Evolutionary conservation across 2,888 invertebrate species (phyloP), one percentile per base, ranked within the genome.

Genomic region (Esperia sulphurella): DNA sequence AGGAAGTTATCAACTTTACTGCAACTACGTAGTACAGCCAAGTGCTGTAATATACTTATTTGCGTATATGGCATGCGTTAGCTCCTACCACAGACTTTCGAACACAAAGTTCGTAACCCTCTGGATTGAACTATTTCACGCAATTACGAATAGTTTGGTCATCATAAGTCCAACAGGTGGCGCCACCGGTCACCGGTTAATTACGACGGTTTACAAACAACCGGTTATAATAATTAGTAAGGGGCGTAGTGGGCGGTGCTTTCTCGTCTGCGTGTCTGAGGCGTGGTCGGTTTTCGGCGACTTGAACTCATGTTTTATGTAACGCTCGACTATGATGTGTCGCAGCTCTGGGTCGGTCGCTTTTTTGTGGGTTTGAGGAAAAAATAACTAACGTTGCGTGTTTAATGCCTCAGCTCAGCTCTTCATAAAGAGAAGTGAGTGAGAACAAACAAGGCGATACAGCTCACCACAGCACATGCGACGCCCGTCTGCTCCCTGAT

Each of bases 191-290:
- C 73, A 77, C 73, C 62, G 66, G 75, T 76, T 87, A 86, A 86
- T 86, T 84, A 83, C 76, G 65, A 71, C 66, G 68, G 71, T 70
- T 75, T 71, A 76, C 76, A 75, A 79, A 77, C 72, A 84, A 88
- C 88, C 83, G 85, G 87, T 87, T 84, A 79, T 83, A 82, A 85
- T 84, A 87, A 87, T 87, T 87, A 86, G 85, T 74, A 72, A 73
- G 83, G 81, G 85, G 83, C 83, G 85, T 67, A 58, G 72, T 82
- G 77, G 88, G 87, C 84, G 86, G 67, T 50, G 57, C 59, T 14
- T 2, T 33, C 33, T 33, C 28, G 35, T 43, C 58, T 53, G 55
- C 52, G 59, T 58, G 58, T 53, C 53, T 50, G 53, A 70, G 75
- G 77, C 76, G 76, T 73, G 76, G 76, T 68, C 65, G 65, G 53